phyloP scores from a whole-genome alignment of 2,888 invertebrate species.

The Drosophila tanythrix region DNA sequence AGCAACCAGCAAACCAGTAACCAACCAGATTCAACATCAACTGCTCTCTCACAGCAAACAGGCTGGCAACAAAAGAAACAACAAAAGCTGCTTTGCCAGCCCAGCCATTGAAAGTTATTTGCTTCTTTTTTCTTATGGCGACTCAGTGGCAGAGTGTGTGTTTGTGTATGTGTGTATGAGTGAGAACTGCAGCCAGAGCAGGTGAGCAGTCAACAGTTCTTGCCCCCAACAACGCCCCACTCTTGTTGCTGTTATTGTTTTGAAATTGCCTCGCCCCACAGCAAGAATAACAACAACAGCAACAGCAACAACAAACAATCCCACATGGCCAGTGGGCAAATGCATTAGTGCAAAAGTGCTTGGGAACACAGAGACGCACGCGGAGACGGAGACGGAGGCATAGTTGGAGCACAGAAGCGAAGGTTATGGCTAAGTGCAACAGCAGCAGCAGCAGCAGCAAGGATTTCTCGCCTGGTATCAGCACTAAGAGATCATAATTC shows the following conservation, averaged over 20 bases:
- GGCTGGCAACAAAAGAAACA: not conserved
- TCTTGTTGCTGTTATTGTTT: conserved; percentile 65
- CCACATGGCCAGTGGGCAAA: conserved; percentile 80
- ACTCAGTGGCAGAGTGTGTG: conserved; percentile 12
- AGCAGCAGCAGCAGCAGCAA: conserved; percentile 24
- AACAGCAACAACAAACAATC: conserved; percentile 49
- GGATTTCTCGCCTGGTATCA: conserved; percentile 51
- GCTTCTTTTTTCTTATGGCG: conserved; percentile 44
- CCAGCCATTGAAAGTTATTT: conserved; percentile 49
- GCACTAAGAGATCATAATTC: conserved; percentile 79
- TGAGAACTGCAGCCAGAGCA: conserved; percentile 28
- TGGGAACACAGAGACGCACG: conserved; percentile 15
- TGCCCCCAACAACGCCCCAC: conserved; percentile 25
- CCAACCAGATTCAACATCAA: conserved; percentile 14
- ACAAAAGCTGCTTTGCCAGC: conserved; percentile 17
- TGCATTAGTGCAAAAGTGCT: conserved; percentile 77
- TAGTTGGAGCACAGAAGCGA: conserved; percentile 13
- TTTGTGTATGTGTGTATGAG: conserved; percentile 14
- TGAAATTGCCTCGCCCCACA: conserved; percentile 60
- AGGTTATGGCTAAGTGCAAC: conserved; percentile 50
- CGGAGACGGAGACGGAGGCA: not conserved
- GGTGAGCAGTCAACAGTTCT: conserved; percentile 69
- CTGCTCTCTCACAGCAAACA: not conserved
- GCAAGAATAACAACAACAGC: conserved; percentile 34
- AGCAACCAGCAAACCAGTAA: conserved; percentile 26